Base-by-base conservation (phyloP, 2,113 vertebrate genomes). In the Pseudopodoces humilis region DNA sequence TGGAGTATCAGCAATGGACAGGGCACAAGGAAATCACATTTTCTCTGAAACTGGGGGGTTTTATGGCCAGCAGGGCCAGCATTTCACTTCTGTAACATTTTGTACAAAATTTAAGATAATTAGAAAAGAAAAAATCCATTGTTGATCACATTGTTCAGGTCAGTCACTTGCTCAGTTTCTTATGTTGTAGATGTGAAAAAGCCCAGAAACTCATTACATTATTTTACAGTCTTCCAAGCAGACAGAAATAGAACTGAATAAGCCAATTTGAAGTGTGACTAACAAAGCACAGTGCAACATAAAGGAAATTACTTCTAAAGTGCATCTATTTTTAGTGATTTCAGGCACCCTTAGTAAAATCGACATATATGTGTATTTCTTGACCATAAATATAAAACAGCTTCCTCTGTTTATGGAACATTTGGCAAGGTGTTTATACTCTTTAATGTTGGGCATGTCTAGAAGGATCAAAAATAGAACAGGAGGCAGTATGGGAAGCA, bases 371-470 rank as follows among this genome's bases (percentile, higher is more conserved):
- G 21, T 89, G 1, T 89, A 27, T 50, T 92, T 80, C 65, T 68
- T 94, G 63, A 56, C 74, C 77, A 27, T 77, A 71, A 89, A 90
- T 78, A 77, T 86, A 86, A 92, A 88, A 3, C 49, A 71, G n/a
- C 44, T 79, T 83, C 80, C 89, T 79, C 62, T 92, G 55, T 67
- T 89, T 78, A 43, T 79, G 64, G 81, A 91, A 63, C 55, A 92
- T 94, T 50, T 95, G 93, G 78, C 70, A 87, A 77, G 13, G 17
- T 79, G 41, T 89, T 95, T 95, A 14, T 84, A 30, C 46, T 82
- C 90, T 46, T 31, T 82, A 46, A 64, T 65, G 37, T 4, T 83
- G 67, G 58, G 30, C 78, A 24, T 50, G 81, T 50, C 72, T 75
- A 53, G 58, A 79, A 89, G 52, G 55, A 89, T 70, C 70, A 89